Evolutionary conservation across 2,797 vertebrate genomes (phyloP).

Genomic region (Salarias fasciatus): DNA sequence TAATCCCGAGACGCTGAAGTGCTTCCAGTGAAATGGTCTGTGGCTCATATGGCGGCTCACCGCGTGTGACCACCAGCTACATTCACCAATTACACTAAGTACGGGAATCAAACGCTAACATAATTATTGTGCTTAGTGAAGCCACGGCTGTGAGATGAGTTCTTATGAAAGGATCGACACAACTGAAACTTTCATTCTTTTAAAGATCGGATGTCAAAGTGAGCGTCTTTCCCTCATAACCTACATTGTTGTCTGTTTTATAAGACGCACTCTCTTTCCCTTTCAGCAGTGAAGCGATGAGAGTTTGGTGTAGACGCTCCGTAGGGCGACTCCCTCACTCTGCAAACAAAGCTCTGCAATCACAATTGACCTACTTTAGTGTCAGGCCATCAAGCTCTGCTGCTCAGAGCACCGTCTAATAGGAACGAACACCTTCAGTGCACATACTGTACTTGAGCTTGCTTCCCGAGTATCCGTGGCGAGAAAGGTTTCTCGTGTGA

Average conservation of each 20-base stretch:
- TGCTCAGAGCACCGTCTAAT: conserved; percentile 1
- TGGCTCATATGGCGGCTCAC: background rate
- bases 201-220: too few species aligned
- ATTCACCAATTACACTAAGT: background rate
- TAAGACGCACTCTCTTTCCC: background rate
- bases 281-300: background rate
- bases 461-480: conserved; percentile 1
- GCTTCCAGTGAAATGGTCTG: background rate
- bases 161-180: background rate
- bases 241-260: background rate
- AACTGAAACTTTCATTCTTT: too few species aligned
- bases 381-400: conserved; percentile 6
- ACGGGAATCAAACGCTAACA: background rate
- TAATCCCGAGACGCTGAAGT: too few species aligned
- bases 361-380: conserved; percentile 1
- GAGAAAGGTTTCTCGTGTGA: conserved; percentile 15
- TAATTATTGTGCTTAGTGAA: too few species aligned
- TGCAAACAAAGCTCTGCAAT: conserved; percentile 6
- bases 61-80: background rate
- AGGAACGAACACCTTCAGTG: background rate
- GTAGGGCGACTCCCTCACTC: background rate
- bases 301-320: background rate
- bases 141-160: background rate
- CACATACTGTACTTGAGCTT: conserved; percentile 16
- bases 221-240: too few species aligned